These are phyloP conservation scores for Exocentrus adspersus DNA, from an alignment of 2,888 invertebrate genomes.

Conservation along the genomic window DNA sequence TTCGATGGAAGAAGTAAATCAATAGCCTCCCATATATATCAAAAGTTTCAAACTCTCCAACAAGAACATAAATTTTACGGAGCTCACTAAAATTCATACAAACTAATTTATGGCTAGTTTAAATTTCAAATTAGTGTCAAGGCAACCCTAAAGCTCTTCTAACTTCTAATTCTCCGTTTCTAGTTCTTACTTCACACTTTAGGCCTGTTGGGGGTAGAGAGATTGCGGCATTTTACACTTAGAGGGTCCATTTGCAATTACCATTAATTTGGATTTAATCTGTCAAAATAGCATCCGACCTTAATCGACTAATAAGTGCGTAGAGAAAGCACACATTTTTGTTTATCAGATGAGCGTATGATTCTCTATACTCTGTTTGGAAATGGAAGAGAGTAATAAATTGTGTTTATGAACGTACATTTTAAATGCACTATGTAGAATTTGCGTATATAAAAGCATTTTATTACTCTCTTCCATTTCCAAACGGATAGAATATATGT, in stretches of 20 bases:
- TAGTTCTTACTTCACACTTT: constrained; percentile 58
- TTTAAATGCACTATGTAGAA: no score
- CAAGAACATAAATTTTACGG: constrained; percentile 45
- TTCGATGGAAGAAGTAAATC: constrained; percentile 36
- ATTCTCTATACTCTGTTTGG: no score
- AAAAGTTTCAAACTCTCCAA: constrained; percentile 47
- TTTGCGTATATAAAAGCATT: no score
- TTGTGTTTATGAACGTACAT: no score
- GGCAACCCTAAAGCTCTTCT: constrained; percentile 55
- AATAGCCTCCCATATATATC: constrained; percentile 40
- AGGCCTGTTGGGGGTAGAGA: constrained; percentile 45
- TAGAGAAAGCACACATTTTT: constrained; percentile 19
- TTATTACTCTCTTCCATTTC: no score
- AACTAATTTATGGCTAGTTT: constrained; percentile 60
- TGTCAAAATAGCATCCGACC: constrained; percentile 43
- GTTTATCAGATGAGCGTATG: not conserved
- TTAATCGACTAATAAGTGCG: constrained; percentile 11
- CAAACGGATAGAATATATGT: no score
- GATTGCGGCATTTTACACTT: constrained; percentile 50
- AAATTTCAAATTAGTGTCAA: constrained; percentile 63
- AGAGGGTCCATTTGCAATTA: constrained; percentile 53
- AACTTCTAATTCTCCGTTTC: constrained; percentile 57
- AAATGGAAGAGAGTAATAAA: no score
- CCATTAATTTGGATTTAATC: constrained; percentile 54
- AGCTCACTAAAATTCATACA: constrained; percentile 60